Evolutionary conservation across 1,140 invertebrate species (phyloP), one percentile per base, ranked within the genome.

Genomic region (Spodoptera litura): DNA sequence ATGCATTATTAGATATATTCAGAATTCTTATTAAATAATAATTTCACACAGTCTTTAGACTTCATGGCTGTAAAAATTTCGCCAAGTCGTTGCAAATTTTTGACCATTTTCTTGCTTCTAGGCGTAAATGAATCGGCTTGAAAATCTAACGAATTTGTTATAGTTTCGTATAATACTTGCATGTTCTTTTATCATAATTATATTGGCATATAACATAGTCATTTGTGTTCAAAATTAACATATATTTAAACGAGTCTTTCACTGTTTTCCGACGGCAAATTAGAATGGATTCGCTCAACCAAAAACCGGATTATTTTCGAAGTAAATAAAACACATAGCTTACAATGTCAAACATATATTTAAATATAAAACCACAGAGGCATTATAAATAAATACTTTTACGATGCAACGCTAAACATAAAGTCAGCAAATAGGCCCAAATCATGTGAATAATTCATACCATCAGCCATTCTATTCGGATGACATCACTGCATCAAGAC

Each of bases 361-460:
- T 64, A 35, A 64, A 58, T 3, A 31, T 53, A 53, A 52, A 2
- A 53, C 15, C 4, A 10, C n/a, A 49, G 38, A 15, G 12, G 35
- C 61, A 49, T 49, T 66, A 68, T 77, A 77, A 77, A 77, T 77
- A 68, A 44, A 66, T n/a, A 49, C 27, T 35, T 73, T 72, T 13
- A 72, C 58, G 64, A 35, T 62, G 58, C 64, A 77, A 73, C 35
- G 64, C 49, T 35, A 58, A 78, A 31, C 52, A 66, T 64, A 27
- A 49, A 77, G 15, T 58, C 74, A 49, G 35, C 74, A 77, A 78
- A 81, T 89, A 90, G 88, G 87, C 82, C 78, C 80, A 87, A 90
- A 86, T 86, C 76, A 55, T 61, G 81, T 85, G 87, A 88, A 88
- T 85, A 83, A 88, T 83, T 88, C 83, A 86, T 87, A 83, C 83